Conservation (phyloP, 1,140 invertebrate species). For the Drosophila pseudoobscura region DNA sequence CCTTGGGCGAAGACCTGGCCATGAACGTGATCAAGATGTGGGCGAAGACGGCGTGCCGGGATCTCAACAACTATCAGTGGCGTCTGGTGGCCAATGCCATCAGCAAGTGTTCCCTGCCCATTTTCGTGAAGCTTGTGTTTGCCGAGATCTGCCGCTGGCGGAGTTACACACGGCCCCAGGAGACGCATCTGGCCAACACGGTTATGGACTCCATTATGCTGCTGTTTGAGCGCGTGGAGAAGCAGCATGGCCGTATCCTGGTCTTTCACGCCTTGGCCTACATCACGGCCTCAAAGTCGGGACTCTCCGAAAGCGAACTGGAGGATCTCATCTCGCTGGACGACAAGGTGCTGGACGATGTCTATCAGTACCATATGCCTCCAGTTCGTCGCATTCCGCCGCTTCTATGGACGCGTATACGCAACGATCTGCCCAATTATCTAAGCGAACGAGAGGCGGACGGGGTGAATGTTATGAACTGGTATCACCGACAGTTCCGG, state of each 20-base stretch:
- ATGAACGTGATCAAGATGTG: constrained; percentile 97
- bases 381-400: constrained; percentile 97
- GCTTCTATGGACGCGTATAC: constrained; percentile 96
- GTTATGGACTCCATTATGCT: constrained; percentile 99
- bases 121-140: constrained; percentile 98
- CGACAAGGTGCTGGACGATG: constrained; percentile 97
- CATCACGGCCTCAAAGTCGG: constrained; percentile 96
- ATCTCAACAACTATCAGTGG: constrained; percentile 97
- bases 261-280: constrained; percentile 97
- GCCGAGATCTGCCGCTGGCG: constrained; percentile 98
- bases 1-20: constrained; percentile 95
- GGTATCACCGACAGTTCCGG: constrained; percentile 98
- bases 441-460: constrained; percentile 98
- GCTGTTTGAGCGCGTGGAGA: constrained; percentile 97
- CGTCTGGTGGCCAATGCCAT: constrained; percentile 96
- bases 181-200: constrained; percentile 95
- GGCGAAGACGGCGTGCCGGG: constrained; percentile 95
- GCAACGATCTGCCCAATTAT: constrained; percentile 97
- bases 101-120: constrained; percentile 96
- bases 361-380: constrained; percentile 99
- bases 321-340: constrained; percentile 97
- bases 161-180: constrained; percentile 96
- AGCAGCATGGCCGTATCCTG: constrained; percentile 95
- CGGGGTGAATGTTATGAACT: constrained; percentile 98
- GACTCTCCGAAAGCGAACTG: constrained; percentile 95